Evolutionary conservation across 2,113 vertebrate species (phyloP).

Genomic region (Ciconia stormi): DNA sequence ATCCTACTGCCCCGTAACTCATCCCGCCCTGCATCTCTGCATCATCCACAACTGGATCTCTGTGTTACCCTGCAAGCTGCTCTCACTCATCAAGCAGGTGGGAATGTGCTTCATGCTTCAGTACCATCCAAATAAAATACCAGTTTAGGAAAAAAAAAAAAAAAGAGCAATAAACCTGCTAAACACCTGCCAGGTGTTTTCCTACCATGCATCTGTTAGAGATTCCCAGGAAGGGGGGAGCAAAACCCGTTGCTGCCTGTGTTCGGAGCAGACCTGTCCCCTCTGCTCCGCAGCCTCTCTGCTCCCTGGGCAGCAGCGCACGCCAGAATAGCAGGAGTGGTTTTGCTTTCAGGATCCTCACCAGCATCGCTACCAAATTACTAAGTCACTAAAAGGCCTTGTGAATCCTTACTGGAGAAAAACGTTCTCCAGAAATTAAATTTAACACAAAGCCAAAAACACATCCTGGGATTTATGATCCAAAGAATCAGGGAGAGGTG

Average conservation of each 20-base stretch:
- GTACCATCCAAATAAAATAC: background rate
- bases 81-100: background rate
- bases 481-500: background rate
- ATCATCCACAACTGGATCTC: background rate
- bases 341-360: background rate
- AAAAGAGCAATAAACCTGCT: background rate
- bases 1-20: background rate
- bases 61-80: background rate
- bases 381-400: background rate
- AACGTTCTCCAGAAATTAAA: background rate
- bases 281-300: fast-evolving
- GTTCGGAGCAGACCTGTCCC: background rate
- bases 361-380: background rate
- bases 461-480: background rate
- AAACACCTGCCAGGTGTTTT: background rate
- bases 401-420: background rate
- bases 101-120: background rate
- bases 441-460: background rate
- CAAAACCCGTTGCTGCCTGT: background rate
- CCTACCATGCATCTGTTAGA: background rate
- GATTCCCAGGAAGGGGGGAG: background rate
- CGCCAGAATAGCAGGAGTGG: fast-evolving
- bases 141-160: background rate
- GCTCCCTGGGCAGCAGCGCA: background rate
- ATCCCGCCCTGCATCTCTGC: background rate